Base-by-base conservation (phyloP, 1,140 invertebrate species). In the Tetramorium simillimum region DNA sequence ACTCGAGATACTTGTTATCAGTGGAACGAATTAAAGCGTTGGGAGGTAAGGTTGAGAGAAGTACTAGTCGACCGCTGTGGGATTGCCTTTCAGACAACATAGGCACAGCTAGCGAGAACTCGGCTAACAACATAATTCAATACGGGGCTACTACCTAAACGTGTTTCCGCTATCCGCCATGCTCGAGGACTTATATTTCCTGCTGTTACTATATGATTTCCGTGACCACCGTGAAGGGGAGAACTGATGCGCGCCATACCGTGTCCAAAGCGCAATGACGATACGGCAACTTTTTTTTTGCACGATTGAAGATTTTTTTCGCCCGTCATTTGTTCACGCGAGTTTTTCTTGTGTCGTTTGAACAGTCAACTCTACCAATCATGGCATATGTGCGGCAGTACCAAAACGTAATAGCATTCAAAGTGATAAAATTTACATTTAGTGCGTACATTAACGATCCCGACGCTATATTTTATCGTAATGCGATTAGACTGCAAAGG, bases 151-250 rank as follows among this genome's bases (percentile, higher is more conserved):
- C 91, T 92, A 87, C 87, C 87, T 95, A 94, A 95, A 89, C 91
- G 93, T 69, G 92, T 95, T 94, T 94, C 92, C 92, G 89, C 73
- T 89, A 86, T 90, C 84, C 88, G 90, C 82, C 84, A 90, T 92
- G 89, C 84, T 91, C 85, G 82, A 91, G 86, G 75, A 88, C 92
- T 93, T 91, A 93, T 88, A 92, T 92, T 93, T 94, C 92, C 90
- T 90, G 87, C 78, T 67, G 88, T 87, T 81, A 46, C 90, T 89
- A 89, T 89, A 72, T 86, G 90, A 91, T 91, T 91, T 91, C 90
- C 90, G 86, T 89, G 88, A 82, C 78, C 70, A 89, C 87, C 88
- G 80, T 72, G 85, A 92, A 91, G 92, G 91, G 90, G 90, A 91
- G 85, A 86, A 70, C 49, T 62, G 89, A 91, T 88, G 82, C 75